phyloP scores from a whole-genome alignment of 2,113 vertebrate species.

The Casuarius casuarius region DNA sequence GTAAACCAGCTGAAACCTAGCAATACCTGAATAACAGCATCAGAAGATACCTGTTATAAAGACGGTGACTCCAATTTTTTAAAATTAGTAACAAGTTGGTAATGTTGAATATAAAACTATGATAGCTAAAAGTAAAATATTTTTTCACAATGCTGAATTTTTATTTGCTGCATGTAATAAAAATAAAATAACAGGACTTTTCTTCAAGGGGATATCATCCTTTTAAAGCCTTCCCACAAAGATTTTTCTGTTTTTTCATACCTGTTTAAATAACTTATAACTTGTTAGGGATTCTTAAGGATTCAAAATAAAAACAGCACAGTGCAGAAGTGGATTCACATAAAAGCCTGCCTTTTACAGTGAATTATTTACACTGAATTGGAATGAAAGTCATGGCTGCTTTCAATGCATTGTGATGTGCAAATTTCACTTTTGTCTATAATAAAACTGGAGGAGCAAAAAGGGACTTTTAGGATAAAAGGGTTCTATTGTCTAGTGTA shows the following conservation, averaged over 20 bases:
- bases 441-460: slow-evolving; percentile 26
- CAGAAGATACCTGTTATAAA: not conserved
- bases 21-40: not conserved
- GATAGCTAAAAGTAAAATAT: not conserved
- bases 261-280: slow-evolving; percentile 56
- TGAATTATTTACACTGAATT: slow-evolving; percentile 37
- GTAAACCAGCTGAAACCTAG: not conserved
- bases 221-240: slow-evolving; percentile 8
- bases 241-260: slow-evolving; percentile 33
- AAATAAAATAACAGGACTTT: not conserved
- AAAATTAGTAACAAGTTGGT: not conserved
- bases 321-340: not conserved
- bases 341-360: slow-evolving; percentile 41
- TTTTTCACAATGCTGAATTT: not conserved
- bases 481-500: slow-evolving; percentile 50
- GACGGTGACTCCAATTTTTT: not conserved
- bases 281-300: slow-evolving; percentile 27
- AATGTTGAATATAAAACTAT: not conserved
- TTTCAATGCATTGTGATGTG: slow-evolving; percentile 47
- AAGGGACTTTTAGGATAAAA: slow-evolving; percentile 63
- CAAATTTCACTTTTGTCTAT: slow-evolving; percentile 48
- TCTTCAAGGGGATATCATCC: not conserved
- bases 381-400: slow-evolving; percentile 34
- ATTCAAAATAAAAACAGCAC: not conserved
- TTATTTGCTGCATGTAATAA: not conserved